Conservation (phyloP, 2,113 vertebrate genomes). For the Isichthys henryi region DNA sequence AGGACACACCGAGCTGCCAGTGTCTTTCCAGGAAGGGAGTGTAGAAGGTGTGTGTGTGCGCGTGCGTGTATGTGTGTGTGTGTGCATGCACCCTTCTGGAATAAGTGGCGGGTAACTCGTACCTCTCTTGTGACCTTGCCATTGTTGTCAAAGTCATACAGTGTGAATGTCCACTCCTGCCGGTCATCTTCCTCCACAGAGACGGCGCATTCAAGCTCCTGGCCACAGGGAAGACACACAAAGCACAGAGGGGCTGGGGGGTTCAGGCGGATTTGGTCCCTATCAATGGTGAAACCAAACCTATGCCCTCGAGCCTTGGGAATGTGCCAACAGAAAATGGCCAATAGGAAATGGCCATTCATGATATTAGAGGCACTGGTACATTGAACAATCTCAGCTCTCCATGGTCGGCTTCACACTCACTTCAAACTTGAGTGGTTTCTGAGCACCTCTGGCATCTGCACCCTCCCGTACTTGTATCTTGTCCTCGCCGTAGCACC, state of each 20-base stretch:
- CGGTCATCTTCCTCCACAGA: slow-evolving; percentile 95
- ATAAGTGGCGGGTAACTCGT: slow-evolving; percentile 32
- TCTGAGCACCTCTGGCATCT: slow-evolving; percentile 68
- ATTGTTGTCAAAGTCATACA: slow-evolving; percentile 98
- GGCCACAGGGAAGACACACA: slow-evolving; percentile 40
- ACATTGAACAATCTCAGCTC: background rate
- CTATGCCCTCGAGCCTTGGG: background rate
- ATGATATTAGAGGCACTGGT: background rate
- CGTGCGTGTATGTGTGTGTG: too few relatives aligned
- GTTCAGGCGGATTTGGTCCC: background rate
- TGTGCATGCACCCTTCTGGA: background rate
- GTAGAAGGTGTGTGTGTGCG: too few relatives aligned
- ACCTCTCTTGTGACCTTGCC: slow-evolving; percentile 98
- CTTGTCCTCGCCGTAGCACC: slow-evolving; percentile 79
- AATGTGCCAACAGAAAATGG: background rate
- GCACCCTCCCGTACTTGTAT: slow-evolving; percentile 71
- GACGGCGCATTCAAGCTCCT: slow-evolving; percentile 96
- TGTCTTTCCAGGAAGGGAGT: background rate
- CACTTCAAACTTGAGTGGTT: slow-evolving; percentile 96
- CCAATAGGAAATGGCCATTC: background rate
- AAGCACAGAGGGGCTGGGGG: background rate
- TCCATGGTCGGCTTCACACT: slow-evolving; percentile 37
- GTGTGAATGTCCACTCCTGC: slow-evolving; percentile 97
- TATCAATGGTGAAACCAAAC: background rate
- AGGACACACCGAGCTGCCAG: background rate